phyloP scores from a whole-genome alignment of 2,797 vertebrate genomes.

The Malurus splendens region DNA sequence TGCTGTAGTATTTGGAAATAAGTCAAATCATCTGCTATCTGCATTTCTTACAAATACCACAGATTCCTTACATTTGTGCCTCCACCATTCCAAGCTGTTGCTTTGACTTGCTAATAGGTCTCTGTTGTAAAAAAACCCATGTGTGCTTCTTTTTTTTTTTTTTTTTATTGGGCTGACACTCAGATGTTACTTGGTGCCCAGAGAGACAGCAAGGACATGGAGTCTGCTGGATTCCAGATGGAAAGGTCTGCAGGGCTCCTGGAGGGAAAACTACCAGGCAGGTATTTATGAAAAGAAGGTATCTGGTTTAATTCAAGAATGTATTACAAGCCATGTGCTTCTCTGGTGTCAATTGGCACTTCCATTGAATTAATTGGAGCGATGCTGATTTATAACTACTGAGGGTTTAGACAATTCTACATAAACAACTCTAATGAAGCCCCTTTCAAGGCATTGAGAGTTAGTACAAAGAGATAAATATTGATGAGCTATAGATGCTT shows the following conservation, averaged over 20 bases:
- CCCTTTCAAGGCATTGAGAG: not conserved
- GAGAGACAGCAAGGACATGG: not conserved
- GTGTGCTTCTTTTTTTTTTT: not conserved
- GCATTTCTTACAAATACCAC: conserved; percentile 53
- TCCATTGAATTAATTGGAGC: not conserved
- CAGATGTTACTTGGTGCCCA: not conserved
- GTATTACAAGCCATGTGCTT: not conserved
- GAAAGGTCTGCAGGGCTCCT: not conserved
- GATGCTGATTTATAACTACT: not conserved
- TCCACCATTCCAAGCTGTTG: conserved; percentile 34
- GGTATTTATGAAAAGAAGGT: not conserved
- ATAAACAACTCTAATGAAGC: not conserved
- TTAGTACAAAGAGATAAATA: not conserved
- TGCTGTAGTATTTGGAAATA: conserved; percentile 47
- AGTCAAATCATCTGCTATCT: conserved; percentile 46
- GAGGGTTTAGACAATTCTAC: not conserved
- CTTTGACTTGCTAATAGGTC: conserved; percentile 47
- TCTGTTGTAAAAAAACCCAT: not conserved
- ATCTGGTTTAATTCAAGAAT: not conserved
- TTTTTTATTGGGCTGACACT: not conserved
- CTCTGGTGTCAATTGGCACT: not conserved
- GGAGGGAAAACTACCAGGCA: not conserved
- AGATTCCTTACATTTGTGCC: conserved; percentile 47
- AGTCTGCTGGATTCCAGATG: not conserved
- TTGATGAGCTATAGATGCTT: not conserved